phyloP scores from a whole-genome alignment of 2,888 invertebrate genomes.

The Tipula vernalis region DNA sequence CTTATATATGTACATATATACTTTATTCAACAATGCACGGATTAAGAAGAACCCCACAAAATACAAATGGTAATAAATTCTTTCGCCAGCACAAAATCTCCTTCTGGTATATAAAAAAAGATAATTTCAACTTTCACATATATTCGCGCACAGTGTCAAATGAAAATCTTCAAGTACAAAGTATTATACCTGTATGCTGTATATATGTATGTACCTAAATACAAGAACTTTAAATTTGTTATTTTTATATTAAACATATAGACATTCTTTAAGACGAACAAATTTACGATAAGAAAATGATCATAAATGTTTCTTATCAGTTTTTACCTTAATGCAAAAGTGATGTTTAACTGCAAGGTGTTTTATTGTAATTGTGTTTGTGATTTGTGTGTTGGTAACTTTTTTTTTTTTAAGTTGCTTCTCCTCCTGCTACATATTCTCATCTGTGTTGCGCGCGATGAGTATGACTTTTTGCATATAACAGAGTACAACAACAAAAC shows the following conservation, averaged over 20 bases:
- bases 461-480: background rate
- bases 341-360: slow-evolving; percentile 8
- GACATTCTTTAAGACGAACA: slow-evolving; percentile 7
- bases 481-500: too few relatives aligned
- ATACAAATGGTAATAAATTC: background rate
- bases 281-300: slow-evolving; percentile 8
- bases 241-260: background rate
- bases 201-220: background rate
- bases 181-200: background rate
- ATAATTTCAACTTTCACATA: background rate
- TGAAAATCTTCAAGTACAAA: background rate
- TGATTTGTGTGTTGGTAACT: background rate
- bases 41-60: background rate
- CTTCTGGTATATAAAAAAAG: background rate
- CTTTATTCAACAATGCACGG: background rate
- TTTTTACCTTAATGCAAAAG: slow-evolving; percentile 8
- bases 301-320: slow-evolving; percentile 6
- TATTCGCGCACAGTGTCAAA: background rate
- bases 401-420: background rate
- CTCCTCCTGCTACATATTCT: background rate
- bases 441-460: background rate
- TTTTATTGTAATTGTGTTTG: slow-evolving; percentile 8
- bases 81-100: background rate
- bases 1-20: background rate
- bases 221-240: background rate